Evolutionary conservation across 1,140 invertebrate genomes (phyloP), one percentile per base, ranked within the genome.

Genomic region (Drosophila rufa): DNA sequence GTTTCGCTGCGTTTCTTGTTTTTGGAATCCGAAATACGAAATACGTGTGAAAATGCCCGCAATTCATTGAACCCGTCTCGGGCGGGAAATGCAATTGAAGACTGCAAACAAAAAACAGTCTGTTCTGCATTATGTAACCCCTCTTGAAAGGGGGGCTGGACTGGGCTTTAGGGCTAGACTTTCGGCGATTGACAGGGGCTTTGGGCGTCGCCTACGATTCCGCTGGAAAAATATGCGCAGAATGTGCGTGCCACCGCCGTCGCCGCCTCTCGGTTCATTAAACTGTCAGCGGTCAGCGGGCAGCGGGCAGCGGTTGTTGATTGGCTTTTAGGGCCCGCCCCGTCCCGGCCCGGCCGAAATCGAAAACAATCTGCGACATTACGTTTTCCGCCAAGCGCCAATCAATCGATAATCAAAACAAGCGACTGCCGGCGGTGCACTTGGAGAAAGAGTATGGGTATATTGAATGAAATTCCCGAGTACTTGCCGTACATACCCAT

Each of bases 301-400:
- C 30, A 30, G 30, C 30, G 30, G 30, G 30, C 30, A 33, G 30
- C 22, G 47, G 45, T 51, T 38, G 70, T 67, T 58, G 51, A 51
- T 65, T 45, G 14, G 40, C 50, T 47, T 48, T 81, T 82, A 85
- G 79, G 83, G 82, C 79, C 62, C 47, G 70, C 36, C 36, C 36
- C 36, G 36, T 7, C 9, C 8, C 12, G 80, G 81, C 79, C 61
- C 40, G 69, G 30, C 79, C 75, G 61, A 86, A 76, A 77, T 43
- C 62, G 60, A 87, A 82, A 87, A 83, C 70, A 87, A 70, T 79
- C 83, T 70, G 80, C 84, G 83, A 87, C 84, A 68, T 87, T 82
- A 65, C 71, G 45, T 60, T 74, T 77, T 77, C 51, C 51, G 36
- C 53, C 36, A 25, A 51, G 33, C 43, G 55, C 15, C 43, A 60